A percentile compares a stretch with the other conserved stretches of the same genome.
These are phyloP conservation scores for Cartodere bifasciata DNA, from an alignment of 2,888 invertebrate species.

Conservation along the genomic window DNA sequence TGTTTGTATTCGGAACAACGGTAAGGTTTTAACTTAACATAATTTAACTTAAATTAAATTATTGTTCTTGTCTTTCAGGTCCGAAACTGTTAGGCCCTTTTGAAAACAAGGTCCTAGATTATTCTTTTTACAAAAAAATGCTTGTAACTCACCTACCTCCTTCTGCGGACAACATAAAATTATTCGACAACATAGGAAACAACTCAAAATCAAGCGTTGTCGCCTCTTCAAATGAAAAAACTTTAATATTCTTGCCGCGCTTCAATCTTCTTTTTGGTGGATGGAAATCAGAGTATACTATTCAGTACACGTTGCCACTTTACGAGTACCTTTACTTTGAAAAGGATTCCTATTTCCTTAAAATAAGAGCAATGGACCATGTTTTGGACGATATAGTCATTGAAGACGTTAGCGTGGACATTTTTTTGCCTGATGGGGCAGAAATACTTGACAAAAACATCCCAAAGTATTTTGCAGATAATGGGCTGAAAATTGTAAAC, in stretches of 20 bases:
- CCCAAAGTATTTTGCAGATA: conserved; percentile 11
- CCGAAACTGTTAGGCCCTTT: conserved; percentile 15
- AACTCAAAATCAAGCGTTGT: conserved; percentile 15
- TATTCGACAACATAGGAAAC: conserved; percentile 19
- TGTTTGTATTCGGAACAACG: conserved; percentile 17
- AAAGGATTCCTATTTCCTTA: conserved; percentile 12
- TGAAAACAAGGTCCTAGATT: conserved; percentile 6
- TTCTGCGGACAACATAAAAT: conserved; percentile 17
- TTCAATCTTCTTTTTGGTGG: conserved; percentile 18
- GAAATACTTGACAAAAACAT: conserved; percentile 9
- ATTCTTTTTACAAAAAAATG: conserved; percentile 16
- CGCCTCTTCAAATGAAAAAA: conserved; percentile 12
- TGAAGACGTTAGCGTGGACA: conserved; percentile 15
- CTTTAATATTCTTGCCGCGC: conserved; percentile 18
- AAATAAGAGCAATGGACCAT: conserved; percentile 20
- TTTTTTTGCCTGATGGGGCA: conserved; percentile 19
- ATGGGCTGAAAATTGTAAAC: conserved; percentile 7
- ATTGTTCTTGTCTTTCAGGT: conserved; percentile 14
- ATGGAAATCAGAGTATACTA: conserved; percentile 20
- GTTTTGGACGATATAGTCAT: conserved; percentile 17
- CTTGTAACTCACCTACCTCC: conserved; percentile 20
- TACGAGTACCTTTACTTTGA: conserved; percentile 17
- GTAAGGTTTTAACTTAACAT: conserved; percentile 9
- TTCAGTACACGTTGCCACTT: conserved; percentile 18
- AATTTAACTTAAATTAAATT: not conserved